phyloP scores from a whole-genome alignment of 2,888 invertebrate species.

The Allolobophora icterica region DNA sequence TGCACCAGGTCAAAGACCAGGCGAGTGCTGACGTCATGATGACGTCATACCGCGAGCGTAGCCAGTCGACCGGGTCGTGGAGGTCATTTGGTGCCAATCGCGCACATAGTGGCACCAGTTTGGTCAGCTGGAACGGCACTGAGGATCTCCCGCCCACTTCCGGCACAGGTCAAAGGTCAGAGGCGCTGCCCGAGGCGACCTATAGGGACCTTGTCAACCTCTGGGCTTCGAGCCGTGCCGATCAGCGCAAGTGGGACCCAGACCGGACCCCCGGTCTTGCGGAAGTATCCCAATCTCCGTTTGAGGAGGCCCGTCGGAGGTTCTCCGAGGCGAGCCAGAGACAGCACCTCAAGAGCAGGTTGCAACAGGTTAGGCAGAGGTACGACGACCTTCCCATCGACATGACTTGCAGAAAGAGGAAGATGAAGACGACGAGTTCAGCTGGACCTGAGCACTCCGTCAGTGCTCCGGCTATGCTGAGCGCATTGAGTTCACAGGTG shows the following conservation, averaged over 20 bases:
- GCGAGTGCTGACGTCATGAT: neutral
- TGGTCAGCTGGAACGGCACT: neutral
- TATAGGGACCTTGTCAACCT: neutral
- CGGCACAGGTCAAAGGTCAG: neutral
- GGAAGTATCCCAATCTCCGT: neutral
- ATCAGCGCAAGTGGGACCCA: neutral
- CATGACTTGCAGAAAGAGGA: neutral
- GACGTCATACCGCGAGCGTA: slow-evolving; percentile 5
- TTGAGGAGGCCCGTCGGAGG: neutral
- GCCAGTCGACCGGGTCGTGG: neutral
- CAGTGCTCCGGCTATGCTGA: neutral
- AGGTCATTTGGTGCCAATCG: neutral
- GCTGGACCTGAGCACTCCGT: neutral
- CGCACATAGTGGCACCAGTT: neutral
- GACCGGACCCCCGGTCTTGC: neutral
- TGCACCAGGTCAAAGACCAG: neutral
- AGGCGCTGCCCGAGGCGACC: neutral
- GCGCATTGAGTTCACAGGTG: neutral
- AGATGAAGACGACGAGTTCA: neutral
- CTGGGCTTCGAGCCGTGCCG: neutral
- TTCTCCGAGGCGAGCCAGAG: slow-evolving; percentile 26
- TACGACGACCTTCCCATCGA: slow-evolving; percentile 28
- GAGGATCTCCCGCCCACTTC: neutral
- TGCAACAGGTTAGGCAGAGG: neutral
- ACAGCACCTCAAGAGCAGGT: neutral